A percentile compares a stretch with the other conserved stretches of the same genome.
phyloP scores from a whole-genome alignment of 2,888 invertebrate genomes.

The Amiota communis region DNA sequence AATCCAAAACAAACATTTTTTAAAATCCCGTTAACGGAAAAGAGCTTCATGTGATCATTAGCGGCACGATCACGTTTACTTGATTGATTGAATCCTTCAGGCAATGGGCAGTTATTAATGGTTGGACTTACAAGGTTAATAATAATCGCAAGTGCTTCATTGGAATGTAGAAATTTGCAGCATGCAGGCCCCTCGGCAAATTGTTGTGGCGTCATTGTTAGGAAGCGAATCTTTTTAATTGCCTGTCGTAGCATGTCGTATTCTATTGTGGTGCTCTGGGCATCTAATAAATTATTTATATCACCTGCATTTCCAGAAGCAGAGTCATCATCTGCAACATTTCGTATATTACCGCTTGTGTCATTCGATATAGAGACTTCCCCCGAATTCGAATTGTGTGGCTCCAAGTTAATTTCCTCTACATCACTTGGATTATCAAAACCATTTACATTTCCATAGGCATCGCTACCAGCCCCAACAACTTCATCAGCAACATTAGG shows the following conservation, averaged over 20 bases:
- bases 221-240: constrained; percentile 84
- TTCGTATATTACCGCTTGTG: too few species aligned
- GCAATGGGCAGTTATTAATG: constrained; percentile 81
- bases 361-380: constrained; percentile 43
- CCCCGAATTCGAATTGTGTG: background rate
- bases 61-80: constrained; percentile 65
- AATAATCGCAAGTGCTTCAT: constrained; percentile 84
- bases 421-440: constrained; percentile 32
- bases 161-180: constrained; percentile 83
- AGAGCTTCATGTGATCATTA: too few species aligned
- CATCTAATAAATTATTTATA: constrained; percentile 63
- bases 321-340: constrained; percentile 30
- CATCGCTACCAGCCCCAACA: too few species aligned
- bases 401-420: constrained; percentile 67
- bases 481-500: too few species aligned
- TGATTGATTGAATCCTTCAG: constrained; percentile 81
- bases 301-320: constrained; percentile 49
- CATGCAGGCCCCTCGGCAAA: constrained; percentile 88
- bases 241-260: constrained; percentile 77
- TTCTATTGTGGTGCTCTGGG: constrained; percentile 65
- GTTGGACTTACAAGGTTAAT: constrained; percentile 86
- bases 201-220: constrained; percentile 85
- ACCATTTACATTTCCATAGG: too few species aligned
- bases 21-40: too few species aligned
- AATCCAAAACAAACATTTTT: constrained; percentile 76